Base-by-base conservation (phyloP, 2,888 invertebrate species). In the Eilema caniola region DNA sequence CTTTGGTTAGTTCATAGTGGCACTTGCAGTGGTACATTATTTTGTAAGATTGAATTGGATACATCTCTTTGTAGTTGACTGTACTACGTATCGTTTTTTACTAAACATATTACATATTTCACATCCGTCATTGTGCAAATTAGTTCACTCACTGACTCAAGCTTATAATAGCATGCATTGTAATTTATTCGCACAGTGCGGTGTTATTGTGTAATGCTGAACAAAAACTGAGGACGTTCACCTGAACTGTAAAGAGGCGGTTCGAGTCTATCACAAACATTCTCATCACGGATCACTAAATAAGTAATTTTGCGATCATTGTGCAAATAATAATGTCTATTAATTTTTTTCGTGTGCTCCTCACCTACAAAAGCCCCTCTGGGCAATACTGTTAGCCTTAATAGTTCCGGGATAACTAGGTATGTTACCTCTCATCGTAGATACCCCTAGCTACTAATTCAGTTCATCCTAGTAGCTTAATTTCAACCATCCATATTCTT, bases 191-290 rank as follows among this genome's bases (percentile, higher is more conserved):
- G 67, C 82, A 75, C 77, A 81, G 33, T n/a, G 14, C 5, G 62
- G 37, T 60, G 56, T 70, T 53, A 76, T 82, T 82, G 62, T 80
- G 47, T 74, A 71, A 73, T n/a, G 12, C 68, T 64, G 61, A 73
- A 79, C 71, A 77, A 80, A 74, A 74, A 74, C 76, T 23, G 33
- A 71, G 80, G 71, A 59, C 83, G 23, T 80, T 82, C 62, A 80
- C 80, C 78, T 71, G 59, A n/a, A 31, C 65, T 67, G 66, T n/a
- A 25, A 57, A 25, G 61, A 47, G 41, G 12, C 23, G 28, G 47
- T 20, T 14, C 8, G 41, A 20, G n/a, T 53, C 41, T 41, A 20
- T 41, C 20, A 41, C 25, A 41, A 25, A 62, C 62, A 20, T 5
- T 25, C 37, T 25, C 24, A 25, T 37, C 62, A 37, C 24, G 25